A percentile compares a stretch with the other conserved stretches of the same genome.
Conservation (phyloP, 1,140 invertebrate genomes). For the Forficula auricularia region DNA sequence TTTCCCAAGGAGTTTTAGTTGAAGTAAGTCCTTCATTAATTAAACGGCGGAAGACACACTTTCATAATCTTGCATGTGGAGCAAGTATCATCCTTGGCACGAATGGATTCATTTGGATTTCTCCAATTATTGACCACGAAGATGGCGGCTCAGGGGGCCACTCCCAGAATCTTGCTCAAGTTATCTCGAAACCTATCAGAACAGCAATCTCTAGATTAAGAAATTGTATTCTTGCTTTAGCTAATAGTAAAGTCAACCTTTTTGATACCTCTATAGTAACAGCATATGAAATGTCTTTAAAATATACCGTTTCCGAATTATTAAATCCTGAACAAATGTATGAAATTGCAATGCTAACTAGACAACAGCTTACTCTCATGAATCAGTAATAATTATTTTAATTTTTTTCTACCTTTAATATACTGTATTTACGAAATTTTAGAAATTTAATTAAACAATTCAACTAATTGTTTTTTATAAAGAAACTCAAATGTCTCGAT, state of each 20-base stretch:
- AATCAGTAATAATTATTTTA: neutral
- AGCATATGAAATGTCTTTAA: conserved; percentile 76
- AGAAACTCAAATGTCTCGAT: too few relatives aligned
- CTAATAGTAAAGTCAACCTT: conserved; percentile 69
- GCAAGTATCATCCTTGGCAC: conserved; percentile 85
- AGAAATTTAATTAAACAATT: too few relatives aligned
- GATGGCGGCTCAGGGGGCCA: conserved; percentile 55
- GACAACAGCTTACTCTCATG: conserved; percentile 34
- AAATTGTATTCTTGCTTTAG: conserved; percentile 75
- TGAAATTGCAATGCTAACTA: conserved; percentile 53
- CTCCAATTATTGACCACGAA: conserved; percentile 38
- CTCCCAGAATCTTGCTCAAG: conserved; percentile 59
- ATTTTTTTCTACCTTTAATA: too few relatives aligned
- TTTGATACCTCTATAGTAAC: conserved; percentile 84
- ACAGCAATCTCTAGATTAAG: conserved; percentile 70
- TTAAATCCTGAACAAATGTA: conserved; percentile 63
- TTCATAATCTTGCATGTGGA: conserved; percentile 81
- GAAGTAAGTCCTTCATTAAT: conserved; percentile 86
- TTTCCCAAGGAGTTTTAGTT: conserved; percentile 73
- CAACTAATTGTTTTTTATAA: too few relatives aligned
- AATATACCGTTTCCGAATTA: conserved; percentile 62
- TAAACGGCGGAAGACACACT: conserved; percentile 87
- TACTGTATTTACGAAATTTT: too few relatives aligned
- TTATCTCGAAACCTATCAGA: conserved; percentile 48
- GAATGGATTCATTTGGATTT: conserved; percentile 94